phyloP scores from a whole-genome alignment of 2,113 vertebrate genomes.

The Tachycineta bicolor region DNA sequence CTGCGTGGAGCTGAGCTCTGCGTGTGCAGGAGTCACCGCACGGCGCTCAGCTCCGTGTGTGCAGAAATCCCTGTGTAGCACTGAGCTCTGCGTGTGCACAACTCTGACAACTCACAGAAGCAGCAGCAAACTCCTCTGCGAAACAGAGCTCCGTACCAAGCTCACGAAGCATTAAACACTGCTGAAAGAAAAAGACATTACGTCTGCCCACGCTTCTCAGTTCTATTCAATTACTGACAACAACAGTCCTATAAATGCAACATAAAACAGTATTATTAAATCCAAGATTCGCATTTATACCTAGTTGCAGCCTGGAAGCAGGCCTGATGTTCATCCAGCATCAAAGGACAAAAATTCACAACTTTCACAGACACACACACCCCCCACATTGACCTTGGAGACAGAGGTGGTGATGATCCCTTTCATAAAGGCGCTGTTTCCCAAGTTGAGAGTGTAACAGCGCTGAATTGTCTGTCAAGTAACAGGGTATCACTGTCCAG shows the following conservation, averaged over 20 bases:
- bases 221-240: constrained; percentile 46
- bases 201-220: constrained; percentile 25
- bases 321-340: constrained; percentile 12
- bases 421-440: not conserved
- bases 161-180: constrained; percentile 52
- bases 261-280: constrained; percentile 37
- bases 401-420: not conserved
- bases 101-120: constrained; percentile 44
- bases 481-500: not conserved
- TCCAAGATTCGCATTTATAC: not conserved
- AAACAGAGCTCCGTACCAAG: constrained; percentile 26
- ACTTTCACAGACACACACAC: constrained; percentile 1
- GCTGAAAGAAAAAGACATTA: constrained; percentile 52
- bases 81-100: not conserved
- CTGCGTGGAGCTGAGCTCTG: not conserved
- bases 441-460: constrained; percentile 4
- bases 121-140: constrained; percentile 29
- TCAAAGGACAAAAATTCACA: constrained; percentile 34
- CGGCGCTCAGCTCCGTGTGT: not conserved
- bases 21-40: not conserved
- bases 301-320: constrained; percentile 19
- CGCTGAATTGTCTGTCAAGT: not conserved
- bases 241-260: constrained; percentile 3
- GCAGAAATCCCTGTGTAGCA: not conserved
- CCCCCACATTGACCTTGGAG: constrained; percentile 41